These are phyloP conservation scores for Synergus japonicus DNA, from an alignment of 2,888 invertebrate species.

Conservation along the genomic window DNA sequence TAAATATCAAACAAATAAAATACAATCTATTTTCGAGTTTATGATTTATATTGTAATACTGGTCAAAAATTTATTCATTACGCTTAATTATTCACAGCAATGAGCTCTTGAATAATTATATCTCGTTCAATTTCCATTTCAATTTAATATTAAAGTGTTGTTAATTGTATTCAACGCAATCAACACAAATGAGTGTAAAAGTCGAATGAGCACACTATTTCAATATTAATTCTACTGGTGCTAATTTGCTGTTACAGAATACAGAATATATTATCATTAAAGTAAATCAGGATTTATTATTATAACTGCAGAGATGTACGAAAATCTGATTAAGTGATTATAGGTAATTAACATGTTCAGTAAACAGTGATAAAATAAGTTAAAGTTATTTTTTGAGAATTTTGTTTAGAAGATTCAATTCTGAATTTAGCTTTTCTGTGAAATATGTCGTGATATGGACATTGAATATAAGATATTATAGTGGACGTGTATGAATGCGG, in stretches of 20 bases:
- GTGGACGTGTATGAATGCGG: not conserved
- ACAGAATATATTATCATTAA: not conserved
- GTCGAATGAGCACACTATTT: not conserved
- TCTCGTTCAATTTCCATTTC: not conserved
- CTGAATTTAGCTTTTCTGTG: not conserved
- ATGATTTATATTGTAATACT: not conserved
- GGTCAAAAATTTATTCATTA: not conserved
- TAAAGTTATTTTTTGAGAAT: not conserved
- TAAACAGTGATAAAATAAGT: too few relatives aligned
- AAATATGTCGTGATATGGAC: too few relatives aligned
- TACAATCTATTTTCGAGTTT: not conserved
- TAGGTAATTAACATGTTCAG: too few relatives aligned
- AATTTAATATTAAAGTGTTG: not conserved
- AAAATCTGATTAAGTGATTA: not conserved
- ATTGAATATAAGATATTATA: not conserved
- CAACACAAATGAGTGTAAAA: slow-evolving; percentile 11
- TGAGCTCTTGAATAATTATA: not conserved
- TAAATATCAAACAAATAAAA: not conserved
- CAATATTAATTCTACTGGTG: slow-evolving; percentile 6
- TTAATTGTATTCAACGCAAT: slow-evolving; percentile 8
- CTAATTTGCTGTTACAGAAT: not conserved
- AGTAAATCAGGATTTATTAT: not conserved
- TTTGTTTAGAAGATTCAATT: not conserved
- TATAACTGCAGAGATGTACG: too few relatives aligned
- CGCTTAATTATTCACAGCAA: not conserved